Conservation (phyloP, 2,113 vertebrate species). For the Seriola rivoliana region DNA sequence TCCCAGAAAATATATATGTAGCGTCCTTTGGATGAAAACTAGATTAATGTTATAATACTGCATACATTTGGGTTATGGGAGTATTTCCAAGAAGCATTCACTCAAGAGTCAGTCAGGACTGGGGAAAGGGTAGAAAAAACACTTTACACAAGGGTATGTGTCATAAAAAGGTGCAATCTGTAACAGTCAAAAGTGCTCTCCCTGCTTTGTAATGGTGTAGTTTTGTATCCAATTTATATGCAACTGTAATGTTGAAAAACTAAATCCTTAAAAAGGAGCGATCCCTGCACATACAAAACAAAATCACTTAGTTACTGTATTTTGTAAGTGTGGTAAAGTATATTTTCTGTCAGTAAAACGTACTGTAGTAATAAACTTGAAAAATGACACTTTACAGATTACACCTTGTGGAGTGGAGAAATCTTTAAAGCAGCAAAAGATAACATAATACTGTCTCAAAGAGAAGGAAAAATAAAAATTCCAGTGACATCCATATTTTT, state of each 20-base stretch:
- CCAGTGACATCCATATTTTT: conserved; percentile 78
- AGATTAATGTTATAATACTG: conserved; percentile 74
- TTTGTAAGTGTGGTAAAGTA: conserved; percentile 56
- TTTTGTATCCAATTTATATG: conserved; percentile 49
- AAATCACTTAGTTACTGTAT: conserved; percentile 57
- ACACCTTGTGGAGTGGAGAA: conserved; percentile 75
- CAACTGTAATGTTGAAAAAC: conserved; percentile 67
- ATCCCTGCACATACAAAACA: conserved; percentile 65
- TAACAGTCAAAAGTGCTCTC: conserved; percentile 82
- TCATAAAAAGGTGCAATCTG: conserved; percentile 81
- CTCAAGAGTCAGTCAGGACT: conserved; percentile 59
- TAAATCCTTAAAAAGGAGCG: conserved; percentile 69
- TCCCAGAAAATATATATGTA: conserved; percentile 73
- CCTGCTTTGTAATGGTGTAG: conserved; percentile 71
- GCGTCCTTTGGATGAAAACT: conserved; percentile 73
- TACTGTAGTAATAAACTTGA: conserved; percentile 52
- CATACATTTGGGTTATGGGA: conserved; percentile 73
- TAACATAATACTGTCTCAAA: conserved; percentile 76
- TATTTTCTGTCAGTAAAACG: conserved; percentile 57
- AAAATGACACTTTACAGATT: conserved; percentile 82
- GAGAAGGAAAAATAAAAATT: conserved; percentile 61
- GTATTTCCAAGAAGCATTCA: conserved; percentile 65
- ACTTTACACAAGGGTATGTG: conserved; percentile 63
- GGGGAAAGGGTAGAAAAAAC: conserved; percentile 61
- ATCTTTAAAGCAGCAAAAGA: conserved; percentile 73